These are phyloP conservation scores for Drosophila yakuba DNA, from an alignment of 1,140 invertebrate species.

Conservation along the genomic window DNA sequence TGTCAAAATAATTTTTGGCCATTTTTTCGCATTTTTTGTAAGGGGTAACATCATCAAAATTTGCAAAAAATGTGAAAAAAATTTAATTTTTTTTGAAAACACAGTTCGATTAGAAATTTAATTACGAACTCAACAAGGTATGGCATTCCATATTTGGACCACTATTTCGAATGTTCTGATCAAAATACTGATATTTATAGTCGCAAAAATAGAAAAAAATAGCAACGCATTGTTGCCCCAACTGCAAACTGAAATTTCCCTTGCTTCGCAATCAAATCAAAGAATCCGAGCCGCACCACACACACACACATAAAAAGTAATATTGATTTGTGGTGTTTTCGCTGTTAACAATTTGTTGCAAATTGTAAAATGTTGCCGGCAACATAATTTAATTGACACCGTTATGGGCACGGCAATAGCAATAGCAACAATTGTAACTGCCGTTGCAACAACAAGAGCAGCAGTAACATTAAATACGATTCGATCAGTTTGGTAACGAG, in stretches of 20 bases:
- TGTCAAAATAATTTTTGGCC: too few species aligned
- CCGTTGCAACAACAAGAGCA: constrained; percentile 18
- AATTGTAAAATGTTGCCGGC: constrained; percentile 80
- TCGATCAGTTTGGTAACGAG: constrained; percentile 38
- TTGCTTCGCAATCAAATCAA: constrained; percentile 24
- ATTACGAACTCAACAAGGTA: too few species aligned
- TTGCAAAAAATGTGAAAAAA: too few species aligned
- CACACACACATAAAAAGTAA: neutral
- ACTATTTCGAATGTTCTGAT: too few species aligned
- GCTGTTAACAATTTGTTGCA: constrained; percentile 81
- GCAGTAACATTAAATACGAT: constrained; percentile 36
- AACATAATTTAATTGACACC: constrained; percentile 83
- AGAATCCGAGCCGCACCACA: constrained; percentile 4
- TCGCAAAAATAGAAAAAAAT: too few species aligned
- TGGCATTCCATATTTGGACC: too few species aligned
- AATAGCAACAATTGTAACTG: constrained; percentile 19
- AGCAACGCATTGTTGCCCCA: constrained; percentile 19
- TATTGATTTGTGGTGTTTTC: constrained; percentile 66
- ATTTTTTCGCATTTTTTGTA: too few species aligned
- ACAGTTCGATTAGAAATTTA: too few species aligned
- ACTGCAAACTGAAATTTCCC: neutral
- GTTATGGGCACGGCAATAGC: constrained; percentile 69
- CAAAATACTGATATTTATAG: too few species aligned
- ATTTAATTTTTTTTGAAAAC: too few species aligned
- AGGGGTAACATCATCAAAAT: too few species aligned